phyloP scores from a whole-genome alignment of 2,797 vertebrate species.

The Falco berigora region DNA sequence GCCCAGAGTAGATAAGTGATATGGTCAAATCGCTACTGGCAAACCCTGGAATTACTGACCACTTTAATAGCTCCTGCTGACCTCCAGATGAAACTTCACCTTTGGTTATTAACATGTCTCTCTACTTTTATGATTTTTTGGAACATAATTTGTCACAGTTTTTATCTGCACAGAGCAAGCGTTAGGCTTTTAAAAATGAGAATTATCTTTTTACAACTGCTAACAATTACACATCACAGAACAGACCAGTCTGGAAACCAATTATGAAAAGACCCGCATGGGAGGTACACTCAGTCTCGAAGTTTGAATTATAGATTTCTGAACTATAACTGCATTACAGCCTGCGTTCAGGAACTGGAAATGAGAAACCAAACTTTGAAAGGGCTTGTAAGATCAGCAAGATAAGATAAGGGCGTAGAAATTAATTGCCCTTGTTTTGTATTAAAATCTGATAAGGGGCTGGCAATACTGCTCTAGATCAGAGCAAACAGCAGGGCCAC shows the following conservation, averaged over 20 bases:
- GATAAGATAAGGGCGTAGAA: conserved; percentile 38
- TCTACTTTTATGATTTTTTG: conserved; percentile 79
- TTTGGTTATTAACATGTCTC: conserved; percentile 81
- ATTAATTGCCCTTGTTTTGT: conserved; percentile 52
- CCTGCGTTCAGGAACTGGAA: not conserved
- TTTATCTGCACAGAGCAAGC: conserved; percentile 81
- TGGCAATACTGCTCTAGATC: not conserved
- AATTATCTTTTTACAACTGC: conserved; percentile 79
- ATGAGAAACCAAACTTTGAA: conserved; percentile 13
- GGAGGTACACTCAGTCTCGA: not conserved
- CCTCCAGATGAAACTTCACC: conserved; percentile 79
- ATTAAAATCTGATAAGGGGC: conserved; percentile 27
- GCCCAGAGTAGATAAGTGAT: conserved; percentile 77
- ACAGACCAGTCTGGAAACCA: conserved; percentile 66
- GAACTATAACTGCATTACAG: not conserved
- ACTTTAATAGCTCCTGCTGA: conserved; percentile 78
- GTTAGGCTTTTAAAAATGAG: conserved; percentile 73
- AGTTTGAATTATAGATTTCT: conserved; percentile 47
- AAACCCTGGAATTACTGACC: conserved; percentile 76
- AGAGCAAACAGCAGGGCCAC: rapidly evolving
- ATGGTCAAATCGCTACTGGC: conserved; percentile 74
- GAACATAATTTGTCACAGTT: conserved; percentile 82
- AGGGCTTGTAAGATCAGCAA: conserved; percentile 15
- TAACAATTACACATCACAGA: conserved; percentile 77
- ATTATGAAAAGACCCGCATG: conserved; percentile 61